phyloP scores from a whole-genome alignment of 1,140 invertebrate genomes.

The Drosophila lacteicornis region DNA sequence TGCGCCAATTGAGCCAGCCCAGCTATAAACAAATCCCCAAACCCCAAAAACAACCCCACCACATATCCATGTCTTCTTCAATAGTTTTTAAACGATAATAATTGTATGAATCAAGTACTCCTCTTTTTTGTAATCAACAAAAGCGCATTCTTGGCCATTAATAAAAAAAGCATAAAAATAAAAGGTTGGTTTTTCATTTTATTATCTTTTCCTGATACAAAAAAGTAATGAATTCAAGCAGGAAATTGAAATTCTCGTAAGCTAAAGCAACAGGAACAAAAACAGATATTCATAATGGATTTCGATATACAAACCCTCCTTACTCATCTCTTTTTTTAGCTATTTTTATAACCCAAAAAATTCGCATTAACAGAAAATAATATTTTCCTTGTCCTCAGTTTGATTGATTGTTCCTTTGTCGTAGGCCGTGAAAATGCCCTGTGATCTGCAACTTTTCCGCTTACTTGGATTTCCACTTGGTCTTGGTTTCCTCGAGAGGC shows the following conservation, averaged over 20 bases:
- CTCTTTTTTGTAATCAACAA: constrained; percentile 30
- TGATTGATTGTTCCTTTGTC: constrained; percentile 50
- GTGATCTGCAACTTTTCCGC: constrained; percentile 39
- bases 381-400: constrained; percentile 20
- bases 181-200: not conserved
- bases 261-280: too few relatives aligned
- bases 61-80: constrained; percentile 40
- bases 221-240: not conserved
- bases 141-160: constrained; percentile 55
- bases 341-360: constrained; percentile 23
- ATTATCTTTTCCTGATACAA: not conserved
- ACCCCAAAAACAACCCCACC: not conserved
- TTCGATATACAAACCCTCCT: not conserved
- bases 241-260: not conserved
- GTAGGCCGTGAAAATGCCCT: constrained; percentile 6
- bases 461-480: constrained; percentile 23
- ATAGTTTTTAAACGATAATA: constrained; percentile 49
- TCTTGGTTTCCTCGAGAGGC: constrained; percentile 1
- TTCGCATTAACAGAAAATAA: constrained; percentile 41
- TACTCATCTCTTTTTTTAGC: not conserved
- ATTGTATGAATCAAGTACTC: constrained; percentile 15
- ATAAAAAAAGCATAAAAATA: constrained; percentile 51
- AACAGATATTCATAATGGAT: too few relatives aligned
- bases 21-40: constrained; percentile 16
- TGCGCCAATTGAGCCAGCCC: constrained; percentile 57